These are phyloP conservation scores for Scleropages formosus DNA, from an alignment of 2,797 vertebrate species.

Conservation along the genomic window DNA sequence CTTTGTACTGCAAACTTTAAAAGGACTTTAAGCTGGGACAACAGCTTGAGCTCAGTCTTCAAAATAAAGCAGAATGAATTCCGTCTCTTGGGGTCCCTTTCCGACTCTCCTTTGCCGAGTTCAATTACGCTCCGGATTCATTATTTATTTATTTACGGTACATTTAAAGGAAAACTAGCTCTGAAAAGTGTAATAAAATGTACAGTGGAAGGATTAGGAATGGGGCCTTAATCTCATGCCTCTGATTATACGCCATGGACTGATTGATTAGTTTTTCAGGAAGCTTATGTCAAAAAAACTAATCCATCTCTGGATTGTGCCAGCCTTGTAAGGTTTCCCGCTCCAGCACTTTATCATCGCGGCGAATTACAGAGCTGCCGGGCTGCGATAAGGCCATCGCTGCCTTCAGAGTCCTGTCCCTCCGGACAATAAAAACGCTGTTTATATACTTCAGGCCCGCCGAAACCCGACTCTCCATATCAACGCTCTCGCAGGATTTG, in stretches of 20 bases:
- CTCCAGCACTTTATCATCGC: slow-evolving; percentile 86
- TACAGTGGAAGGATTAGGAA: slow-evolving; percentile 84
- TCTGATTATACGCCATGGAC: slow-evolving; percentile 82
- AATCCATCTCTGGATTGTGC: slow-evolving; percentile 92
- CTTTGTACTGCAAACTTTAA: slow-evolving; percentile 30
- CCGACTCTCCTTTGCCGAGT: slow-evolving; percentile 38
- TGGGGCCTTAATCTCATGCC: slow-evolving; percentile 79
- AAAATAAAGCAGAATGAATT: slow-evolving; percentile 61
- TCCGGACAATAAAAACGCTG: slow-evolving; percentile 81
- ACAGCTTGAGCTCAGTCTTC: slow-evolving; percentile 59
- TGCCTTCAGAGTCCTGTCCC: slow-evolving; percentile 75
- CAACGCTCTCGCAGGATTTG: slow-evolving; percentile 66
- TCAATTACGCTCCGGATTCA: slow-evolving; percentile 68
- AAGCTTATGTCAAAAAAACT: slow-evolving; percentile 95
- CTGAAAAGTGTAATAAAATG: slow-evolving; percentile 78
- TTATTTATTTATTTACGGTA: slow-evolving; percentile 70
- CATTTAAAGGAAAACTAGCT: slow-evolving; percentile 68
- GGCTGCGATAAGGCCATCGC: slow-evolving; percentile 85
- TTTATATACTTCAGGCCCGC: slow-evolving; percentile 83
- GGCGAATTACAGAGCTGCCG: slow-evolving; percentile 89
- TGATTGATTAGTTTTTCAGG: slow-evolving; percentile 93
- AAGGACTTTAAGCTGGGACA: slow-evolving; percentile 55
- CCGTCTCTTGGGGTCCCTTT: slow-evolving; percentile 52
- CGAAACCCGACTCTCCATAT: slow-evolving; percentile 67
- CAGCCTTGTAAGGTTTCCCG: slow-evolving; percentile 86